Conservation (phyloP, 2,113 vertebrate species). For the Pipa parva region DNA sequence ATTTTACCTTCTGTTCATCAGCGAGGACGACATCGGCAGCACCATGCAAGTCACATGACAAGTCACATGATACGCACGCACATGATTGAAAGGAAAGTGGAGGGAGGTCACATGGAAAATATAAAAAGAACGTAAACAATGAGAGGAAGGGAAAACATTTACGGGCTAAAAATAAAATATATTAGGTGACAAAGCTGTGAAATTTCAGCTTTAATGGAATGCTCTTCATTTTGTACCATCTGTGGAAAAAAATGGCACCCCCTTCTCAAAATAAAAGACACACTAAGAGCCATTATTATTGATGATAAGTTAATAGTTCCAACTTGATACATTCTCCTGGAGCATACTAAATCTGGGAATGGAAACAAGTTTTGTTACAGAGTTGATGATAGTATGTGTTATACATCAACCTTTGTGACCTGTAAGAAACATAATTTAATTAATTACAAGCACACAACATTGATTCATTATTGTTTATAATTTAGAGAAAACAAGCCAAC, state of each 20-base stretch:
- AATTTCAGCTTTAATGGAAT: conserved; percentile 6
- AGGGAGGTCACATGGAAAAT: conserved; percentile 83
- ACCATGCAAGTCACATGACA: conserved; percentile 95
- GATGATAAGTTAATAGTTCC: background rate
- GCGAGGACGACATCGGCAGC: conserved; percentile 83
- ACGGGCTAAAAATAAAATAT: conserved; percentile 72
- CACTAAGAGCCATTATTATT: background rate
- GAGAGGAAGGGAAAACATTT: conserved; percentile 74
- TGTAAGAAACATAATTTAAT: background rate
- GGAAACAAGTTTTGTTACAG: conserved; percentile 38
- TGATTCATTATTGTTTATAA: background rate
- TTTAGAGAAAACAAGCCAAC: background rate
- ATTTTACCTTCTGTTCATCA: conserved; percentile 96
- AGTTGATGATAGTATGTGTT: background rate
- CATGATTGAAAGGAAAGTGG: conserved; percentile 89
- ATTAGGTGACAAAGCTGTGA: conserved; percentile 32
- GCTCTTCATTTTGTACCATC: background rate
- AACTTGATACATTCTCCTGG: background rate
- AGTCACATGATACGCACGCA: conserved; percentile 91
- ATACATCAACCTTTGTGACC: background rate
- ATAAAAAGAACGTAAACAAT: conserved; percentile 91
- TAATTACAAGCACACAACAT: conserved; percentile 1
- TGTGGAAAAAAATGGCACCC: conserved; percentile 7
- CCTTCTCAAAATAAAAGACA: conserved; percentile 14
- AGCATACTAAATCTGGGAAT: conserved; percentile 47